Percentiles rank a stretch among this genome's conserved stretches.
Evolutionary conservation across 2,888 invertebrate species (phyloP).

Genomic region (Agrochola circellaris): DNA sequence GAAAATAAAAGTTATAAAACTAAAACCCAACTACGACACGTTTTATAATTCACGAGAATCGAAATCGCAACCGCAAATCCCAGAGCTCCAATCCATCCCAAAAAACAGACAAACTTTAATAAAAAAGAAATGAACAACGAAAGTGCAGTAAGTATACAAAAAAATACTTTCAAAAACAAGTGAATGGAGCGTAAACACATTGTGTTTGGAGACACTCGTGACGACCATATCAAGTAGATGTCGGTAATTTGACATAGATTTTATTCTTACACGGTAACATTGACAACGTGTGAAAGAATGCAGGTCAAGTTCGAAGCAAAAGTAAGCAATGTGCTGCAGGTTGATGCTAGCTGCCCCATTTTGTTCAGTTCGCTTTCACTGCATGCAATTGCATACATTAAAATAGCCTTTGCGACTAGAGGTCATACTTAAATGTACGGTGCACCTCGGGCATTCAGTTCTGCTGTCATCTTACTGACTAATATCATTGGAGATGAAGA

Average conservation of each 20-base stretch:
- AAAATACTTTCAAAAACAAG: constrained; percentile 43
- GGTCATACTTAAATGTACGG: neutral
- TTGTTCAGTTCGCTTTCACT: constrained; percentile 43
- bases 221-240: constrained; percentile 25
- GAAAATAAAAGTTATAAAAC: too few relatives aligned
- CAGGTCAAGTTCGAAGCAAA: constrained; percentile 46
- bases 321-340: constrained; percentile 28
- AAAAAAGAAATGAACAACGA: constrained; percentile 1
- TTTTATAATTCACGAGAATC: too few relatives aligned
- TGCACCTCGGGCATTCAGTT: neutral
- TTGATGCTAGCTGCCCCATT: constrained; percentile 10
- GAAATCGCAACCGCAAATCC: too few relatives aligned
- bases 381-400: neutral
- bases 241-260: constrained; percentile 41
- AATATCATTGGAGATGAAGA: too few relatives aligned
- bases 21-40: too few relatives aligned
- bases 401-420: neutral
- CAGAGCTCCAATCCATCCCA: too few relatives aligned
- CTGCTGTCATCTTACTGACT: neutral
- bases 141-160: constrained; percentile 21
- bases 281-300: constrained; percentile 12
- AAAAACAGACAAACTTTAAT: too few relatives aligned
- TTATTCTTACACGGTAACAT: constrained; percentile 20
- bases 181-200: constrained; percentile 16
- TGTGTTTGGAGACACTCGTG: constrained; percentile 43